These are phyloP conservation scores for Pachycephala philippinensis DNA, from an alignment of 2,113 vertebrate species.

Conservation along the genomic window DNA sequence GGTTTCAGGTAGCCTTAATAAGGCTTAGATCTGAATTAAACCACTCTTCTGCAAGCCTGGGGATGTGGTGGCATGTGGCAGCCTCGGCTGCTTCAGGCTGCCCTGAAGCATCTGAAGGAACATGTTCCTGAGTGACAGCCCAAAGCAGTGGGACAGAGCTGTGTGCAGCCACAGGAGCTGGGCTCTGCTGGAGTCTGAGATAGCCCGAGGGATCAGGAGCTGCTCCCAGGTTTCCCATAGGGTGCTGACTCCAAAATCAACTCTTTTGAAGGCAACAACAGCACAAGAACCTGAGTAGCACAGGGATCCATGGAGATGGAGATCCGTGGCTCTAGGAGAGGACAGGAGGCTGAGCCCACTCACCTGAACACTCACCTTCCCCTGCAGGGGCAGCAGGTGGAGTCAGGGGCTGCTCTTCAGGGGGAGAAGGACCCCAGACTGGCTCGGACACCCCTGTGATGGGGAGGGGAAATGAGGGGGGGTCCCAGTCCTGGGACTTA, in stretches of 20 bases:
- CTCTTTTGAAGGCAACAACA: neutral
- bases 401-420: neutral
- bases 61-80: neutral
- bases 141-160: neutral
- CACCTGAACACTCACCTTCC: neutral
- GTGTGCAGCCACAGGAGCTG: neutral
- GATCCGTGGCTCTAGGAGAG: neutral
- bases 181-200: neutral
- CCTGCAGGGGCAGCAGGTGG: neutral
- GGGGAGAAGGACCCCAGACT: neutral
- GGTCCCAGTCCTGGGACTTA: neutral
- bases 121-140: neutral
- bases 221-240: neutral
- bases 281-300: rapidly evolving
- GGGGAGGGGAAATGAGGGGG: no score
- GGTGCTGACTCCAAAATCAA: neutral
- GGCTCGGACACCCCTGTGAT: neutral
- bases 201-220: neutral
- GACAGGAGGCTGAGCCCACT: neutral
- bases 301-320: no score
- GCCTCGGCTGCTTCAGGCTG: neutral
- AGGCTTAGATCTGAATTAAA: neutral
- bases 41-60: neutral
- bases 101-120: neutral
- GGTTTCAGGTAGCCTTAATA: neutral